These are phyloP conservation scores for Andrena camellia DNA, from an alignment of 2,888 invertebrate genomes.

Conservation along the genomic window DNA sequence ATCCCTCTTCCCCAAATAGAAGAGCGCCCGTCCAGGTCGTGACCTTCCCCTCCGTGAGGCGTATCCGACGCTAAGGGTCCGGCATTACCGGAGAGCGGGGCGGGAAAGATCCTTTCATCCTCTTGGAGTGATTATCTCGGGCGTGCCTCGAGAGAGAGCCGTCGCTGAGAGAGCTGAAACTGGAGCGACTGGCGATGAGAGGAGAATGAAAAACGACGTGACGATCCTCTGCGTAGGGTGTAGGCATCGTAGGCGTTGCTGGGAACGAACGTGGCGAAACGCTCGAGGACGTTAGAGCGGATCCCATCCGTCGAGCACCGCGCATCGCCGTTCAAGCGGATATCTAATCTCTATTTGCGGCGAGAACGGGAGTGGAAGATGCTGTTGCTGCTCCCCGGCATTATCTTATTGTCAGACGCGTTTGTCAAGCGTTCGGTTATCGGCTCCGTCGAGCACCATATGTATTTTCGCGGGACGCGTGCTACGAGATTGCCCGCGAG, in stretches of 20 bases:
- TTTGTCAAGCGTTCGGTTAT: conserved; percentile 44
- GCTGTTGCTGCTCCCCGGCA: conserved; percentile 24
- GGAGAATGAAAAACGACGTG: conserved; percentile 54
- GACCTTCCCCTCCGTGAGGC: conserved; percentile 20
- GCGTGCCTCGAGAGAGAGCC: conserved; percentile 53
- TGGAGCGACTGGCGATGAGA: conserved; percentile 30
- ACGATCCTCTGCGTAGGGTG: conserved; percentile 32
- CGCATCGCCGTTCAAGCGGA: conserved; percentile 23
- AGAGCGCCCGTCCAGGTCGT: neutral
- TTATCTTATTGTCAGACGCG: conserved; percentile 43
- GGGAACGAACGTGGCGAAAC: neutral
- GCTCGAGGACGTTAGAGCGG: neutral
- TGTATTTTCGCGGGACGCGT: conserved; percentile 34
- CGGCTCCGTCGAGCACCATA: conserved; percentile 17
- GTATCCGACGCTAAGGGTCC: conserved; percentile 61
- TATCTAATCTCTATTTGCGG: conserved; percentile 54
- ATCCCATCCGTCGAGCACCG: conserved; percentile 11
- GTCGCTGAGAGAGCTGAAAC: conserved; percentile 38
- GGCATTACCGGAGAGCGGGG: conserved; percentile 16
- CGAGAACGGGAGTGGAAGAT: conserved; percentile 20
- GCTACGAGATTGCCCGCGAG: conserved; percentile 20
- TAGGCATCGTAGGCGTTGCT: conserved; percentile 8
- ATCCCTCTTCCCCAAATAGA: neutral
- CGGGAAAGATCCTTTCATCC: conserved; percentile 56
- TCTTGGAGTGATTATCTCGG: conserved; percentile 63